phyloP scores from a whole-genome alignment of 2,113 vertebrate genomes.

The Notechis scutatus region DNA sequence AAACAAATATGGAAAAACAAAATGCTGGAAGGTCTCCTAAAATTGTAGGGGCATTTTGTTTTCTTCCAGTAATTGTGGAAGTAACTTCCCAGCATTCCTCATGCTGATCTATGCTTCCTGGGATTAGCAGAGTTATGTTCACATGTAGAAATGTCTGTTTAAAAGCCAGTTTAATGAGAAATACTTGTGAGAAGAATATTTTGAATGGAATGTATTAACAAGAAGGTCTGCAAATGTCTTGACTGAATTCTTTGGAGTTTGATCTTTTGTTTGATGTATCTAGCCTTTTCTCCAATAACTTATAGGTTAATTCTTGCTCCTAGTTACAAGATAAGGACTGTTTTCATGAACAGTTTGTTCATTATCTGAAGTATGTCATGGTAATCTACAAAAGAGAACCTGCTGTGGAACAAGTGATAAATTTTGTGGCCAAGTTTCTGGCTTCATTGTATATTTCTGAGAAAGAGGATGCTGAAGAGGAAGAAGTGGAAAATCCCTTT shows the following conservation, averaged over 20 bases:
- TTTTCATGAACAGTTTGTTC: slow-evolving; percentile 86
- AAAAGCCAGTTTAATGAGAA: background rate
- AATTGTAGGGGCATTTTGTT: background rate
- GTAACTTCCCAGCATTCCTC: background rate
- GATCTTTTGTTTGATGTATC: background rate
- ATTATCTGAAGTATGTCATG: slow-evolving; percentile 87
- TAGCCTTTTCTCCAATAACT: background rate
- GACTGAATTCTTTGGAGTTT: background rate
- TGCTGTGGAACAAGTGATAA: slow-evolving; percentile 83
- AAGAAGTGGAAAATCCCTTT: slow-evolving; percentile 74
- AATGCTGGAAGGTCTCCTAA: background rate
- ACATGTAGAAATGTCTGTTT: background rate
- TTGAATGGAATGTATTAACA: background rate
- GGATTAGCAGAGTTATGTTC: background rate
- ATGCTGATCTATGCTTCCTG: background rate
- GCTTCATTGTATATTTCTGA: slow-evolving; percentile 78
- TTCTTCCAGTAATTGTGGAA: background rate
- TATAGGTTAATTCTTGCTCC: slow-evolving; percentile 10
- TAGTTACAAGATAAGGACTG: slow-evolving; percentile 80
- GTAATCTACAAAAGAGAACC: slow-evolving; percentile 89
- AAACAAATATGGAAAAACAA: background rate
- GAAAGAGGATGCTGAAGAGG: slow-evolving; percentile 57
- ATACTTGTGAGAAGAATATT: background rate
- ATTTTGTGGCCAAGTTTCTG: slow-evolving; percentile 88
- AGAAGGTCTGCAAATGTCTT: background rate